Conservation (phyloP, 2,113 vertebrate genomes). For the Heliornis fulica region DNA sequence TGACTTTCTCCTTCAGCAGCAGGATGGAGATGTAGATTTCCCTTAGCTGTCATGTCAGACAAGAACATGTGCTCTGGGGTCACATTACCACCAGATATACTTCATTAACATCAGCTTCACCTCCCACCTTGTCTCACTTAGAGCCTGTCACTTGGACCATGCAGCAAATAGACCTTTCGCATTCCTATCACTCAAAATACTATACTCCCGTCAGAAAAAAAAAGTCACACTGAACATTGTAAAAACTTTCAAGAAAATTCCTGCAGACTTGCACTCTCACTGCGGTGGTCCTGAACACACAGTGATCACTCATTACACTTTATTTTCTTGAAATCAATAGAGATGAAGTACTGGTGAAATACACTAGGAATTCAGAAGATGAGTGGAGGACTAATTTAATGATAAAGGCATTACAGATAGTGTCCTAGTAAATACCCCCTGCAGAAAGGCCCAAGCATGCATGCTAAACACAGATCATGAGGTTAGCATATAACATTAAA, state of each 20-base stretch:
- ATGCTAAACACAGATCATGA: neutral
- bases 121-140: slow-evolving; percentile 5
- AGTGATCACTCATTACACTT: neutral
- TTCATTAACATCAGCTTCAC: slow-evolving; percentile 19
- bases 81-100: neutral
- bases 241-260: slow-evolving; percentile 14
- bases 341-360: neutral
- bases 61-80: neutral
- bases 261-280: neutral
- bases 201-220: neutral
- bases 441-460: neutral
- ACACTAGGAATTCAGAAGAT: neutral
- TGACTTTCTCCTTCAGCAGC: neutral
- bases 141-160: neutral
- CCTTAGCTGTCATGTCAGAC: slow-evolving; percentile 4
- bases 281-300: neutral
- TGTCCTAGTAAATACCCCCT: neutral
- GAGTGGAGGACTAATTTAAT: neutral
- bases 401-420: neutral
- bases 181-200: slow-evolving; percentile 20
- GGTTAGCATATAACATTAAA: neutral
- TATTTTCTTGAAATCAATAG: neutral
- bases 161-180: slow-evolving; percentile 20
- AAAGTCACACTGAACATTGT: neutral
- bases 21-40: neutral